Evolutionary conservation across 2,113 vertebrate genomes (phyloP), one percentile per base, ranked within the genome.

Genomic region (Plecotus auritus): DNA sequence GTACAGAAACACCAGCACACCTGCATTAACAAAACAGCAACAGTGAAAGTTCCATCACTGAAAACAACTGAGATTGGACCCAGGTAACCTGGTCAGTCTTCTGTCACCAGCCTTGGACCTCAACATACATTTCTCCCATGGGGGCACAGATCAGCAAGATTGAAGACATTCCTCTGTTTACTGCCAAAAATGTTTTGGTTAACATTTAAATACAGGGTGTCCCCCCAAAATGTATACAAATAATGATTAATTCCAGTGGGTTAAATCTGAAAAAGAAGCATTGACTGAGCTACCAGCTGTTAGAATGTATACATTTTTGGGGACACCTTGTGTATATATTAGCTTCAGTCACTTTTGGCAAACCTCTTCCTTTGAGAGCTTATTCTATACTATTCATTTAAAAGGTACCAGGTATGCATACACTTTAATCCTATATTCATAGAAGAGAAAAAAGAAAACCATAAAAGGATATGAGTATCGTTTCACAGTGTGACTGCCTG

Each of bases 381-480:
- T 95, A 47, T 72, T 81, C 45, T 80, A n/a, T 83, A n/a, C 49
- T 40, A 61, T 28, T 94, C 70, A 59, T 81, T 90, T 88, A 49
- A 67, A 91, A 69, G 28, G 37, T n/a, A 47, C 20, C n/a, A 35
- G n/a, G 61, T 64, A 64, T 64, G 61, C 3, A 66, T 42, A n/a
- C 4, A 13, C 23, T 95, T 82, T 30, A 47, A 59, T 82, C 59
- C 37, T 86, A 0, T 80, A 82, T 74, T 76, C 83, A 49, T 17
- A 91, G 49, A 97, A 13, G 37, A 87, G 22, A 76, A 82, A 85
- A 90, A 32, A n/a, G 61, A 81, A 78, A 92, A 67, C 5, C 66
- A 23, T n/a, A 35, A 70, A 18, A 37, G 77, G 47, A 47, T 32
- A 4, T 77, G 64, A 51, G 6, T 54, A 66, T 80, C 28, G n/a